Evolutionary conservation across 2,113 vertebrate genomes (phyloP).

Genomic region (Cyphomyrus plagiostoma): DNA sequence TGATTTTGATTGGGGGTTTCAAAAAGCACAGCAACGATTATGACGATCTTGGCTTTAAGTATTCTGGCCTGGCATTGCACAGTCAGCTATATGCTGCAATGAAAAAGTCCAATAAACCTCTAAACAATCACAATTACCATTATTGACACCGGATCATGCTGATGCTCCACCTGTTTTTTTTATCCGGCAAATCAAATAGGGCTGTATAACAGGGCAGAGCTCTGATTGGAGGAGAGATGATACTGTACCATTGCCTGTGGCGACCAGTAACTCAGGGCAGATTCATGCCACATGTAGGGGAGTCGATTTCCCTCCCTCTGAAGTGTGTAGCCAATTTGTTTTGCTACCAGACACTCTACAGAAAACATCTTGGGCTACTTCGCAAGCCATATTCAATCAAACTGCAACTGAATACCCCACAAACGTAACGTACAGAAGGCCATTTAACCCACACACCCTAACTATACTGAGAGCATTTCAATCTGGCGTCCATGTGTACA

Average conservation of each 20-base stretch:
- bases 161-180: background rate
- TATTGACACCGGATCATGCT: background rate
- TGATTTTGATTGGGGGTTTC: background rate
- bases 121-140: background rate
- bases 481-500: background rate
- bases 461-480: background rate
- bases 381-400: slow-evolving; percentile 2
- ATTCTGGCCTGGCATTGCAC: background rate
- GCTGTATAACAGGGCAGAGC: background rate
- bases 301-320: background rate
- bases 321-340: background rate
- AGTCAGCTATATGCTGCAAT: background rate
- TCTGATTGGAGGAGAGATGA: background rate
- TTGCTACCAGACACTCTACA: background rate
- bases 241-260: background rate
- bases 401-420: background rate
- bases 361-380: background rate
- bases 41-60: background rate
- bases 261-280: background rate
- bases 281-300: background rate
- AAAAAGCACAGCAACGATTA: background rate
- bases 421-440: background rate
- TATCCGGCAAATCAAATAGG: background rate
- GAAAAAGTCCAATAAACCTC: background rate
- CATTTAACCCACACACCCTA: background rate